phyloP scores from a whole-genome alignment of 2,113 vertebrate species.

The Coptodon bakossiorum region DNA sequence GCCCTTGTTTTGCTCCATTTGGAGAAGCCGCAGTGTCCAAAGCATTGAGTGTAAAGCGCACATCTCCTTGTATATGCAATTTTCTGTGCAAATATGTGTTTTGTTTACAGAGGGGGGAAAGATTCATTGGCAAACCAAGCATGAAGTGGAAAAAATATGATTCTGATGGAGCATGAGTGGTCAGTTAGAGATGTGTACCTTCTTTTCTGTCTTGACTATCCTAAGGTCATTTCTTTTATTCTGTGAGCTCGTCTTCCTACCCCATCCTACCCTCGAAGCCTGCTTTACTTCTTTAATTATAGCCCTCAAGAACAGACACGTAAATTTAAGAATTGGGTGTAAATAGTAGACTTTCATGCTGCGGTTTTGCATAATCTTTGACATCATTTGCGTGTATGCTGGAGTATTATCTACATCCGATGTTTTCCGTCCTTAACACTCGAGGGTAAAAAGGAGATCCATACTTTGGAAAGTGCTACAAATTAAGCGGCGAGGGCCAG shows the following conservation, averaged over 20 bases:
- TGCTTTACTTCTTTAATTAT: slow-evolving; percentile 55
- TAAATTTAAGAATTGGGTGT: slow-evolving; percentile 20
- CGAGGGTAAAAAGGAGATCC: slow-evolving; percentile 53
- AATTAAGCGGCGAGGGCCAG: slow-evolving; percentile 42
- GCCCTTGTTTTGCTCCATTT: slow-evolving; percentile 60
- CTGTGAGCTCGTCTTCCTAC: slow-evolving; percentile 34
- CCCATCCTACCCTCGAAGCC: slow-evolving; percentile 25
- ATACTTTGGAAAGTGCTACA: slow-evolving; percentile 52
- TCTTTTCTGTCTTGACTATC: slow-evolving; percentile 64
- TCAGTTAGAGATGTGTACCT: slow-evolving; percentile 72
- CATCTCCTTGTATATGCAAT: slow-evolving; percentile 68
- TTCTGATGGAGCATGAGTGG: slow-evolving; percentile 73
- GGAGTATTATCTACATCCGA: background rate
- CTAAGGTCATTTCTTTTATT: slow-evolving; percentile 70
- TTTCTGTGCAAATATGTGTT: slow-evolving; percentile 74
- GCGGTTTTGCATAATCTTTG: slow-evolving; percentile 33
- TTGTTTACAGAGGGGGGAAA: slow-evolving; percentile 68
- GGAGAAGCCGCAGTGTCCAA: slow-evolving; percentile 59
- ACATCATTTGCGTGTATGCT: background rate
- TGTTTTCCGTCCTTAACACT: slow-evolving; percentile 2
- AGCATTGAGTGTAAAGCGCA: slow-evolving; percentile 66
- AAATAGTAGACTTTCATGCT: slow-evolving; percentile 29
- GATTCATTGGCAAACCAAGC: slow-evolving; percentile 72
- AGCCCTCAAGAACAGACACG: slow-evolving; percentile 24
- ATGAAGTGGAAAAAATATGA: slow-evolving; percentile 78